Percentiles rank a stretch among this genome's conserved stretches.
These are phyloP conservation scores for Lamproptera curius DNA, from an alignment of 2,888 invertebrate species.

Conservation along the genomic window DNA sequence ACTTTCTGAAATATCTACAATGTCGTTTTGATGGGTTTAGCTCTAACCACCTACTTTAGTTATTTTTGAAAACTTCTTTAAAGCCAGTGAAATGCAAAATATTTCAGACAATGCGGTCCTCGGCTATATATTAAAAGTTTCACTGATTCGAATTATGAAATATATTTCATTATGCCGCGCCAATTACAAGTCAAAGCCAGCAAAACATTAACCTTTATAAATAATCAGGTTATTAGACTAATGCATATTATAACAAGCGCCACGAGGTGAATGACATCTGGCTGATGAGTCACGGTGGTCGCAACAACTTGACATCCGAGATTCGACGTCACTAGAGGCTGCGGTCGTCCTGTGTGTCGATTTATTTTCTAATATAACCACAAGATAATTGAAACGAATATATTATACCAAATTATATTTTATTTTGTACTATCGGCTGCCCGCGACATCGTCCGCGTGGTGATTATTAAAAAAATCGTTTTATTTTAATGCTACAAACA, in stretches of 20 bases:
- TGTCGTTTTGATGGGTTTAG: too few species aligned
- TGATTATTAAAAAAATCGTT: too few species aligned
- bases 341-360: background rate
- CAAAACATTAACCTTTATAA: slow-evolving; percentile 9
- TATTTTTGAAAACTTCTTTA: too few species aligned
- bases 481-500: too few species aligned
- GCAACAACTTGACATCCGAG: slow-evolving; percentile 34
- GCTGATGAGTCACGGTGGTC: slow-evolving; percentile 44
- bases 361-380: background rate
- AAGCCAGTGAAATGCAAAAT: background rate
- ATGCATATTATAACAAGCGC: slow-evolving; percentile 29
- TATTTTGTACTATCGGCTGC: background rate
- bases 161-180: too few species aligned
- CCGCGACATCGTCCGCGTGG: too few species aligned
- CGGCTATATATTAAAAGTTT: too few species aligned
- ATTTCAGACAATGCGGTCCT: too few species aligned
- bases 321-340: slow-evolving; percentile 29
- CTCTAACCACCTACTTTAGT: too few species aligned
- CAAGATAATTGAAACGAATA: background rate
- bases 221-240: slow-evolving; percentile 21
- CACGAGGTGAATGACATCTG: slow-evolving; percentile 40
- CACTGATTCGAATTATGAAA: too few species aligned
- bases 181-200: too few species aligned
- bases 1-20: too few species aligned
- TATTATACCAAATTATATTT: background rate